These are phyloP conservation scores for Rhinogobio ventralis DNA, from an alignment of 2,797 vertebrate genomes.

Conservation along the genomic window DNA sequence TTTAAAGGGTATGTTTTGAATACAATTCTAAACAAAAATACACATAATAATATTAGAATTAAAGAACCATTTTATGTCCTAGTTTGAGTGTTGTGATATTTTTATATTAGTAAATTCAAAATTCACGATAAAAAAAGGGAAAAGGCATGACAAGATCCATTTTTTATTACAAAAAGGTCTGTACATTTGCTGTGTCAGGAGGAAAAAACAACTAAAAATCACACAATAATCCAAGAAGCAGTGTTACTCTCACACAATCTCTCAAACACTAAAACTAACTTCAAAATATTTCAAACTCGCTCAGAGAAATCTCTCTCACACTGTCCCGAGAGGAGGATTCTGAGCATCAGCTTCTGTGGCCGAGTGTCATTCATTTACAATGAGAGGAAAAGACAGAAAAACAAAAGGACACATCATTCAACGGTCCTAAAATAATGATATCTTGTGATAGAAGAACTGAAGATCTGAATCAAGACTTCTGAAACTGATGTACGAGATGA, in stretches of 20 bases:
- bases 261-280: constrained; percentile 62
- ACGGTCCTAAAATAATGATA: neutral
- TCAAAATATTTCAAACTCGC: constrained; percentile 42
- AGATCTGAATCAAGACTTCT: neutral
- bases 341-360: neutral
- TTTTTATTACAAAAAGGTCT: constrained; percentile 81
- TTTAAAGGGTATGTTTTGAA: too few species aligned
- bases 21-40: too few species aligned
- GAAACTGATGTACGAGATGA: neutral
- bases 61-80: too few species aligned
- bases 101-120: neutral
- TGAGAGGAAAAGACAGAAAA: neutral
- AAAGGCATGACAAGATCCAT: constrained; percentile 1
- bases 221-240: constrained; percentile 68
- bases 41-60: neutral
- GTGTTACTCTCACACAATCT: constrained; percentile 60
- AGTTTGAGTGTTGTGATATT: neutral
- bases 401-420: neutral
- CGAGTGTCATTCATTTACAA: neutral
- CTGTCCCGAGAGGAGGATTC: constrained; percentile 11
- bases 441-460: neutral
- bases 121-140: neutral
- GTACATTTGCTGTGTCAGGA: constrained; percentile 69
- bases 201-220: constrained; percentile 54
- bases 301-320: constrained; percentile 23